A percentile compares a stretch with the other conserved stretches of the same genome.
phyloP scores from a whole-genome alignment of 23 tunicate genomes.

The Halocynthia aurantium region DNA sequence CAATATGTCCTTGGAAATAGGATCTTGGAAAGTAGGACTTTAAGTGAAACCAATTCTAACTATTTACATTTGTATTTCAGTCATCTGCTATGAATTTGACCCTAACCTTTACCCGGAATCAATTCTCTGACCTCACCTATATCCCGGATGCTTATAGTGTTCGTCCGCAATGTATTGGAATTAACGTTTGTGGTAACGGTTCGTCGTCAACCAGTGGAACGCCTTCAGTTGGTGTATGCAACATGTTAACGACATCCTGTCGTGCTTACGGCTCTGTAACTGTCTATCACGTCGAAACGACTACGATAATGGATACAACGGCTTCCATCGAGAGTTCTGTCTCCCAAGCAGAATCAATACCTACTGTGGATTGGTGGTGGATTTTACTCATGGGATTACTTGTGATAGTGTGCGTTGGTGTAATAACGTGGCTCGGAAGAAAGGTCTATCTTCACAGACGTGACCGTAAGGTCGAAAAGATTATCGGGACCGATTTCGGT shows the following conservation, averaged over 20 bases:
- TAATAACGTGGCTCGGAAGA: not conserved
- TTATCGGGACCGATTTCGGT: no score
- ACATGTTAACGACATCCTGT: constrained; percentile 19
- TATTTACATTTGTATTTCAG: no score
- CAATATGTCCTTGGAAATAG: no score
- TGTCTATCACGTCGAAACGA: not conserved
- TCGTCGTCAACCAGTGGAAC: not conserved
- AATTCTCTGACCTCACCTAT: not conserved
- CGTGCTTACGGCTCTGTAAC: constrained; percentile 16
- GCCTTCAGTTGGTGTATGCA: constrained; percentile 28
- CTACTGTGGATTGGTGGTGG: constrained; percentile 31
- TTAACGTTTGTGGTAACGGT: constrained; percentile 16
- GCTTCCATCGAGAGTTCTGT: no score
- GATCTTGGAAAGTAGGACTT: no score
- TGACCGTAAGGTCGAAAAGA: no score
- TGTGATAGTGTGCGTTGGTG: not conserved
- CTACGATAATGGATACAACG: not conserved
- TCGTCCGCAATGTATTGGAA: constrained; percentile 33
- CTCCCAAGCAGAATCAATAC: no score
- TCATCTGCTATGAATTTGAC: no score
- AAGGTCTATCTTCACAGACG: no score
- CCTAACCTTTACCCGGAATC: not conserved
- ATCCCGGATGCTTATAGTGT: constrained; percentile 4
- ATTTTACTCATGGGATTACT: constrained; percentile 7
- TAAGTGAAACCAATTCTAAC: no score